Evolutionary conservation across 2,797 vertebrate genomes (phyloP).

Genomic region (Epinephelus awoara): DNA sequence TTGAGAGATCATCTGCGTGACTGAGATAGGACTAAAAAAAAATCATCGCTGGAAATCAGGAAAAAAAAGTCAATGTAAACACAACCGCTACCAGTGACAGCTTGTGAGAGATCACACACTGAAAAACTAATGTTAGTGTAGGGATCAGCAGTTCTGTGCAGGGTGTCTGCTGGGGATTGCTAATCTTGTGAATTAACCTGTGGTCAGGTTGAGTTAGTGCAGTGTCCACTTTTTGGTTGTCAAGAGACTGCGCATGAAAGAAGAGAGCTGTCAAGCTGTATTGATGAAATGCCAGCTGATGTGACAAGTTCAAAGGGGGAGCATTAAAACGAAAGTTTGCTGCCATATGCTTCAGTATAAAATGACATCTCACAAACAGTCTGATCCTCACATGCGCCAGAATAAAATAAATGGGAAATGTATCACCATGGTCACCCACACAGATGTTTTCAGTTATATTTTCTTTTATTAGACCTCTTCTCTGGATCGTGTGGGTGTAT

Average conservation of each 20-base stretch:
- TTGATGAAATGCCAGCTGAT: constrained; percentile 58
- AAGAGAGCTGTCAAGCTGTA: constrained; percentile 52
- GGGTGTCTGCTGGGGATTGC: constrained; percentile 26
- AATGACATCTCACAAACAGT: constrained; percentile 40
- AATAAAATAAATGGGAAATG: constrained; percentile 13
- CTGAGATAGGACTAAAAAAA: constrained; percentile 28
- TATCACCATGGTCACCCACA: not conserved
- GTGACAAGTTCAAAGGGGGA: constrained; percentile 62
- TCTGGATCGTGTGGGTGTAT: not conserved
- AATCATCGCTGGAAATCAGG: not conserved
- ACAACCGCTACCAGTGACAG: constrained; percentile 26
- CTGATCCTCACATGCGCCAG: not conserved
- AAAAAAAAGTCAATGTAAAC: constrained; percentile 24
- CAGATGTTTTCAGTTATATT: not conserved
- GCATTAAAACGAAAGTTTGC: constrained; percentile 48
- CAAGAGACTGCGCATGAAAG: constrained; percentile 35
- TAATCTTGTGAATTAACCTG: constrained; percentile 63
- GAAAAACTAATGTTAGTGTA: constrained; percentile 24
- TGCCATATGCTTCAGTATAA: constrained; percentile 19
- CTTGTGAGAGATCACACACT: constrained; percentile 30
- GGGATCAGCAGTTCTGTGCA: constrained; percentile 38
- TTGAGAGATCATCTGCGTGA: constrained; percentile 53
- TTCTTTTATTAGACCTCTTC: not conserved
- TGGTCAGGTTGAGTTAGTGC: constrained; percentile 51
- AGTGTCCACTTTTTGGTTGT: constrained; percentile 39